Evolutionary conservation across 2,797 vertebrate species (phyloP).

Genomic region (Manis crassicaudata): DNA sequence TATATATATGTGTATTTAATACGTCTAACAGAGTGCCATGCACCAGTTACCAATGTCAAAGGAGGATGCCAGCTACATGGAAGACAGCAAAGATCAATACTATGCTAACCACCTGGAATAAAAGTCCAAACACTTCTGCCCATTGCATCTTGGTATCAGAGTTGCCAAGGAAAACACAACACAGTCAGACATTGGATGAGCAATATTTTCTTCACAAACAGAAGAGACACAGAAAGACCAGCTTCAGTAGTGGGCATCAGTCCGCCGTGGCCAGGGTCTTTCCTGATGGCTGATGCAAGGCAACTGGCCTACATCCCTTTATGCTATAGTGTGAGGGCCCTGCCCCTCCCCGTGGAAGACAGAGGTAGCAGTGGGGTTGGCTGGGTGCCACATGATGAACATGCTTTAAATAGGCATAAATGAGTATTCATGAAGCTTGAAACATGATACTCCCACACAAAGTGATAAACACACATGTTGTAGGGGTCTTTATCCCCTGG

Average conservation of each 20-base stretch:
- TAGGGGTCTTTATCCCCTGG: not conserved
- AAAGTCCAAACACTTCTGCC: not conserved
- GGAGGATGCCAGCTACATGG: not conserved
- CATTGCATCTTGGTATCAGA: not conserved
- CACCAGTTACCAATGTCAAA: not conserved
- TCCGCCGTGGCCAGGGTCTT: not conserved
- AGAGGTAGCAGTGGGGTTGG: not conserved
- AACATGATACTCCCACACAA: not conserved
- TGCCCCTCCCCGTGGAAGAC: not conserved
- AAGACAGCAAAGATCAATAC: not conserved
- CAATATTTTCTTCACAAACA: not conserved
- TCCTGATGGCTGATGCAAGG: not conserved
- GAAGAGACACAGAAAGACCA: not conserved
- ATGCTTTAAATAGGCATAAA: not conserved
- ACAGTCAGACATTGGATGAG: not conserved
- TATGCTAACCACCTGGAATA: not conserved
- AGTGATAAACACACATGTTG: not conserved
- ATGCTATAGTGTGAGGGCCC: not conserved
- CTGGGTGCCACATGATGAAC: not conserved
- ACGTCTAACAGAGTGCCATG: not conserved
- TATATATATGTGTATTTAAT: too few species aligned
- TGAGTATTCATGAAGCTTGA: not conserved
- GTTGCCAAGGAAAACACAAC: not conserved
- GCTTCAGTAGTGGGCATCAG: not conserved
- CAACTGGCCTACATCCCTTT: not conserved